Evolutionary conservation across 2,113 vertebrate genomes (phyloP).

Genomic region (Montifringilla adamsi): DNA sequence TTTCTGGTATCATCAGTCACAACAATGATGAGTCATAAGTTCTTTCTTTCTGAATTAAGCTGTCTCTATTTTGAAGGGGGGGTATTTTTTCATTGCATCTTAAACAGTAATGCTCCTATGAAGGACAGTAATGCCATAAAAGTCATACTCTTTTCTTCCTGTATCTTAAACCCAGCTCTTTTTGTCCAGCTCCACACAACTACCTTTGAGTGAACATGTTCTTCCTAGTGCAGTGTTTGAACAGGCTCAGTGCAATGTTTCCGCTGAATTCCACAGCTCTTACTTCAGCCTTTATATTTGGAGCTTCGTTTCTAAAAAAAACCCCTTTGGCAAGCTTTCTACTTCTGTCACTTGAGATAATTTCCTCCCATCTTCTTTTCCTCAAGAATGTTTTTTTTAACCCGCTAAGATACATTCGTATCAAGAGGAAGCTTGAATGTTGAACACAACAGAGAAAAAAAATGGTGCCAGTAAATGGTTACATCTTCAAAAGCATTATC

Average conservation of each 20-base stretch:
- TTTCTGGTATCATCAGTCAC: background rate
- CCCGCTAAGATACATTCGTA: background rate
- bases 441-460: background rate
- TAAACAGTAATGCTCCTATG: background rate
- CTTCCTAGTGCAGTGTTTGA: background rate
- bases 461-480: background rate
- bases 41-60: background rate
- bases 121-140: background rate
- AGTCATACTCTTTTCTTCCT: background rate
- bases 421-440: background rate
- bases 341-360: background rate
- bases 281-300: background rate
- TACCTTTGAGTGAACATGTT: background rate
- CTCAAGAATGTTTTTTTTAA: background rate
- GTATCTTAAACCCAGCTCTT: background rate
- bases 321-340: background rate
- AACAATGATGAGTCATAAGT: background rate
- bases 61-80: background rate
- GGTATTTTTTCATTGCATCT: background rate
- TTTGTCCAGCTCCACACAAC: background rate
- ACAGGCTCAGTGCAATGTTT: background rate
- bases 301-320: background rate
- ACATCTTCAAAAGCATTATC: background rate
- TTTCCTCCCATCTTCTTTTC: background rate
- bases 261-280: background rate